Conservation (phyloP, 1,140 invertebrate species). For the Caenorhabditis brenneri region DNA sequence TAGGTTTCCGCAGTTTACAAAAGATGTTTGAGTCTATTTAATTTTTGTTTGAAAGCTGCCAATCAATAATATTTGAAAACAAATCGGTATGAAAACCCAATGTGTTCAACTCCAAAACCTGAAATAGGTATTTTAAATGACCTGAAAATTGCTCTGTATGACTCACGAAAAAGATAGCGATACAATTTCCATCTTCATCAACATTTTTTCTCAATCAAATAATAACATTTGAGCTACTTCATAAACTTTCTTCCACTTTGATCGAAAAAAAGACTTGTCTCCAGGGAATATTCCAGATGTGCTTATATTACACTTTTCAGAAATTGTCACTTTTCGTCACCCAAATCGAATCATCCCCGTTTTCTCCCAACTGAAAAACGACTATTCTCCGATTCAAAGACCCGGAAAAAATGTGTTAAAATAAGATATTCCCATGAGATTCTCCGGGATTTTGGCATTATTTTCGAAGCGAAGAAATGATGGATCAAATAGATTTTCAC, state of each 20-base stretch:
- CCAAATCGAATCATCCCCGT: constrained; percentile 1
- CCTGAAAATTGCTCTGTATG: no score
- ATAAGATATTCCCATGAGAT: background rate
- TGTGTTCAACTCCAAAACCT: no score
- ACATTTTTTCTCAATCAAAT: background rate
- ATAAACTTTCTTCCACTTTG: background rate
- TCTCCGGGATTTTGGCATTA: background rate
- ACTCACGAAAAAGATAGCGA: no score
- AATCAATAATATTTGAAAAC: no score
- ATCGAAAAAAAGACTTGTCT: background rate
- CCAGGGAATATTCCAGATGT: background rate
- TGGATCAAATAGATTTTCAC: constrained; percentile 31
- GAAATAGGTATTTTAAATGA: no score
- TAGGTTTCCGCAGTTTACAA: no score
- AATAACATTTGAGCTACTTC: background rate
- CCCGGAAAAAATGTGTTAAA: background rate
- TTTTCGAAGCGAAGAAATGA: background rate
- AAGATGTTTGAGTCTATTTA: no score
- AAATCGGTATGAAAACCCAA: no score
- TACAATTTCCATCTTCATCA: no score
- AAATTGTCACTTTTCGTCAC: constrained; percentile 26
- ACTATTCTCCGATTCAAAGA: background rate
- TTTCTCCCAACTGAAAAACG: constrained; percentile 1
- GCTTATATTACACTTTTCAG: constrained; percentile 12
- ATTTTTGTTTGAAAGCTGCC: no score